Percentiles rank a stretch among this genome's conserved stretches.
These are phyloP conservation scores for Girardinichthys multiradiatus DNA, from an alignment of 2,113 vertebrate species.

Conservation along the genomic window DNA sequence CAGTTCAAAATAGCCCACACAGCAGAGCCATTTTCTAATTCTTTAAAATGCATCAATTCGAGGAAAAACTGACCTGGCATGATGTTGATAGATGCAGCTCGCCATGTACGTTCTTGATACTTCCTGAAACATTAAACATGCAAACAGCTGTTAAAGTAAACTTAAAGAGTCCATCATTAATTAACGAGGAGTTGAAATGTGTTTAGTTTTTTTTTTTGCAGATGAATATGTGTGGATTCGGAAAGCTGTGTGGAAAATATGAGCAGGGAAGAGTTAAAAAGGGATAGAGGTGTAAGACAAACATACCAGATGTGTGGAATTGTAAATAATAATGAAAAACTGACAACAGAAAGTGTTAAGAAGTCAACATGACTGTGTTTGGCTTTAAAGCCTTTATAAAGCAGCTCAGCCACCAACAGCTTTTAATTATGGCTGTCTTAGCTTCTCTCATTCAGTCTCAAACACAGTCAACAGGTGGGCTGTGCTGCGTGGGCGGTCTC, in stretches of 20 bases:
- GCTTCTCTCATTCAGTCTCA: constrained; percentile 8
- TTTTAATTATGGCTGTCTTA: constrained; percentile 70
- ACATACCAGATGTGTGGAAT: constrained; percentile 7
- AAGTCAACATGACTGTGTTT: constrained; percentile 11
- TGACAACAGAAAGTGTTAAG: constrained; percentile 14
- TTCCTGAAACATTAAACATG: neutral
- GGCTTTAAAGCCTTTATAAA: constrained; percentile 59
- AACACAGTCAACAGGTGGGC: constrained; percentile 54
- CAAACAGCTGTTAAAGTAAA: neutral
- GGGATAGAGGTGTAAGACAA: neutral
- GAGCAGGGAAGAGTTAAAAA: neutral
- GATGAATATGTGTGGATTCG: neutral
- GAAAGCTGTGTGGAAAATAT: neutral
- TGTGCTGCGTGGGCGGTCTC: constrained; percentile 32
- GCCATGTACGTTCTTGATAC: neutral
- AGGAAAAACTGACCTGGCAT: neutral
- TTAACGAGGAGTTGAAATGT: neutral
- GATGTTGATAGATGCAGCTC: neutral
- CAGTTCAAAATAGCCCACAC: constrained; percentile 5
- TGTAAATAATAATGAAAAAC: constrained; percentile 2
- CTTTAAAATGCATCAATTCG: neutral
- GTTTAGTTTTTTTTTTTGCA: neutral
- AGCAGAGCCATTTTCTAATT: neutral
- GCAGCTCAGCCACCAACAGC: constrained; percentile 63
- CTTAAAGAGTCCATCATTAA: neutral